Evolutionary conservation across 2,797 vertebrate genomes (phyloP).

Genomic region (Spondyliosoma cantharus): DNA sequence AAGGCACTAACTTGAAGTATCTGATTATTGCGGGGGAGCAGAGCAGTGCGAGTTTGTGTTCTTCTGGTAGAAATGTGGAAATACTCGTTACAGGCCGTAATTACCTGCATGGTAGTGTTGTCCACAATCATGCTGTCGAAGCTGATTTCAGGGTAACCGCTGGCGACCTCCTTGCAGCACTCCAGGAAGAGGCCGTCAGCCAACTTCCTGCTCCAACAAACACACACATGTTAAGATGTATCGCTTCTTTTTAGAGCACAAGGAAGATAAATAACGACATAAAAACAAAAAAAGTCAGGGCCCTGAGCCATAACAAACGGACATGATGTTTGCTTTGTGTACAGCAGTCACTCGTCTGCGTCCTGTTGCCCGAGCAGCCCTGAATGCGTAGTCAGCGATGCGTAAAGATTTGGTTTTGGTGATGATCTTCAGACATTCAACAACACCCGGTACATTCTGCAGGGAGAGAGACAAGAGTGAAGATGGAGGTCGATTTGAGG

Average conservation of each 20-base stretch:
- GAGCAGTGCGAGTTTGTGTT: neutral
- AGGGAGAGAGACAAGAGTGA: neutral
- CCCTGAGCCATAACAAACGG: constrained; percentile 23
- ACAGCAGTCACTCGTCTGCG: constrained; percentile 87
- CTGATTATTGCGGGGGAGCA: neutral
- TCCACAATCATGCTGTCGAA: constrained; percentile 91
- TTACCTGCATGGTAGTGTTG: constrained; percentile 92
- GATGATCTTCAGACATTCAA: constrained; percentile 92
- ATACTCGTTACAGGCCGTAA: neutral
- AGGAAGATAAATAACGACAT: neutral
- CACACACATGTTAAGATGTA: constrained; percentile 4
- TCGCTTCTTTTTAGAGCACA: neutral
- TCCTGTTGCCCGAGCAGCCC: constrained; percentile 83
- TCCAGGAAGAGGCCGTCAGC: constrained; percentile 90
- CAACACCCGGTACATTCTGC: constrained; percentile 89
- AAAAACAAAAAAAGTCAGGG: neutral
- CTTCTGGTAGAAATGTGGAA: neutral
- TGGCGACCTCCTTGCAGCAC: constrained; percentile 89
- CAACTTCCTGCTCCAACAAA: constrained; percentile 83
- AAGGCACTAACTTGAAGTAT: neutral
- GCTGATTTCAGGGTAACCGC: constrained; percentile 86
- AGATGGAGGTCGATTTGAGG: neutral
- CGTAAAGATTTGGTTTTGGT: constrained; percentile 86
- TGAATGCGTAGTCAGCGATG: constrained; percentile 90
- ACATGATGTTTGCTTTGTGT: constrained; percentile 94